Percentiles rank a stretch among this genome's conserved stretches.
Conservation (phyloP, 2,113 vertebrate species). For the Corythaixoides concolor region DNA sequence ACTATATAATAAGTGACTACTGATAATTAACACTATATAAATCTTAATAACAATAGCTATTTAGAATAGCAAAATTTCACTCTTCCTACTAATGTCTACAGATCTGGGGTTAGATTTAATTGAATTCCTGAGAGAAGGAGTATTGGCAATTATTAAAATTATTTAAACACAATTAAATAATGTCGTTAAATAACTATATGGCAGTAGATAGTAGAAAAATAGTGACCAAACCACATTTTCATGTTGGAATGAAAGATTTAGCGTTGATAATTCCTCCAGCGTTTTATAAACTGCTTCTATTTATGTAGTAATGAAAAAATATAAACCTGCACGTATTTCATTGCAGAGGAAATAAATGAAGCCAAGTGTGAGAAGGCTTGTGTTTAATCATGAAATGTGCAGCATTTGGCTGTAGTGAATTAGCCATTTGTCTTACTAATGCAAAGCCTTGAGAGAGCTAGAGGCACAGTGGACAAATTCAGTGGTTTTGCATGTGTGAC, state of each 20-base stretch:
- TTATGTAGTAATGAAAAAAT: conserved; percentile 70
- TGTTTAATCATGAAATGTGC: conserved; percentile 71
- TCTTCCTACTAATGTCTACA: not conserved
- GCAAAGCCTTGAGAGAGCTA: not conserved
- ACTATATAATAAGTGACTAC: not conserved
- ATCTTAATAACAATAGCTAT: not conserved
- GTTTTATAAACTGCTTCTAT: conserved; percentile 68
- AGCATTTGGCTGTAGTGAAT: conserved; percentile 63
- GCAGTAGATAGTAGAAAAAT: not conserved
- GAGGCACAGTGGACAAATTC: conserved; percentile 29
- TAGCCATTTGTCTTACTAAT: conserved; percentile 72
- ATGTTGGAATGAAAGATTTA: conserved; percentile 30
- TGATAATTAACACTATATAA: not conserved
- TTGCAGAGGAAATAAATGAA: conserved; percentile 68
- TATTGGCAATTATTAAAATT: conserved; percentile 1
- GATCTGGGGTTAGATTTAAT: not conserved
- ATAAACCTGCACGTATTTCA: conserved; percentile 72
- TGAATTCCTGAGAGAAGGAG: not conserved
- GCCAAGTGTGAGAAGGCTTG: conserved; percentile 15
- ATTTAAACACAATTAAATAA: conserved; percentile 7
- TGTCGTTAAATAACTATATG: not conserved
- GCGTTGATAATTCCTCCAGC: conserved; percentile 36
- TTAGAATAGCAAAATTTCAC: not conserved
- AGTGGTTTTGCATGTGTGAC: not conserved
- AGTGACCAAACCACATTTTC: not conserved